Base-by-base conservation (phyloP, 2,888 invertebrate species). In the Quadriops clusia region DNA sequence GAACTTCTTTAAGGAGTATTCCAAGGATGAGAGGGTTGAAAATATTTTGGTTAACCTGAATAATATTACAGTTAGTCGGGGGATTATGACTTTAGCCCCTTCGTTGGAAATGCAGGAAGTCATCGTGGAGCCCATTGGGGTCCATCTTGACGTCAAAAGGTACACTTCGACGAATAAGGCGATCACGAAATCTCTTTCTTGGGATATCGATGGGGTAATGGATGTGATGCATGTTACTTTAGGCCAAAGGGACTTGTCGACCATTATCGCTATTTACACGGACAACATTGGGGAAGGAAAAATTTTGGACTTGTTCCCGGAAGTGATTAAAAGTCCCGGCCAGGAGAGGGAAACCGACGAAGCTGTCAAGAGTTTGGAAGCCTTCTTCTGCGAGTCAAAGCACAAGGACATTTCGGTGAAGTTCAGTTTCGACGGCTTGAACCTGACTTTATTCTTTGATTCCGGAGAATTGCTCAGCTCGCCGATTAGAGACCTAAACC, bases 101-200 rank as follows among this genome's bases (percentile, higher is more conserved):
- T 72, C 73, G 13, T 57, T 83, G 37, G 78, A 83, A 60, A 74
- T 78, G 40, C 79, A 79, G 72, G 84, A 84, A 56, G 75, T 78
- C 2, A 76, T 85, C 20, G 58, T 86, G 6, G 85, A 85, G 44
- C 80, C 82, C 0, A 62, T 82, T 13, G 72, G 70, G 27, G 56
- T 82, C 20, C 72, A 78, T 32, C 67, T 81, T 38, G 84, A 84
- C 49, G 58, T 83, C 28, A 82, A 84, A 51, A 65, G 82, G 25
- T 68, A 67, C 34, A 64, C 73, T 5, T 66, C 70, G 45, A 25
- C 64, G 53, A 42, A 57, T 29, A 60, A 61, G 47, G 39, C 63
- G 45, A 43, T 53, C 30, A 40, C 28, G 3, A 43, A 46, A 25
- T 34, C 34, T 13, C 40, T 47, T 31, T 46, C 50, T 1, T 61